Conservation (phyloP, 2,888 invertebrate genomes). For the Cheilosia scutellata region DNA sequence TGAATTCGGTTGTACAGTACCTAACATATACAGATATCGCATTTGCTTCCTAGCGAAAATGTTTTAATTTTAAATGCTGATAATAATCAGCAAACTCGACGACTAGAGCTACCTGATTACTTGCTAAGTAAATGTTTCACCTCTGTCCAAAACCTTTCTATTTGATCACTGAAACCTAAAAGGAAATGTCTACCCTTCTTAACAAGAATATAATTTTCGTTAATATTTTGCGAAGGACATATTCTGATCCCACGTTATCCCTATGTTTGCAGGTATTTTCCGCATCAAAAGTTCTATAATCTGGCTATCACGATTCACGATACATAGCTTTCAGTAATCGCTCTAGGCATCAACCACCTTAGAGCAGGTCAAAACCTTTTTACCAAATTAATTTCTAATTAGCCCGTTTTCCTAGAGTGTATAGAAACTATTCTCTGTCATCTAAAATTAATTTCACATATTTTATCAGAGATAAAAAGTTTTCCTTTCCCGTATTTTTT, state of each 20-base stretch:
- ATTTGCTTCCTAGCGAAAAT: no score
- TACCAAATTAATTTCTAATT: constrained; percentile 41
- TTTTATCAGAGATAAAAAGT: neutral
- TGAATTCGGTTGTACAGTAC: no score
- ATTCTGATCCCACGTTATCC: constrained; percentile 1
- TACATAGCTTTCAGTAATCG: no score
- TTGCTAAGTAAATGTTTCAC: no score
- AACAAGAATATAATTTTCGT: neutral
- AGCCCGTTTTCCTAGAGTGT: constrained; percentile 1
- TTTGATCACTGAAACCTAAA: no score
- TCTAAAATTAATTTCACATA: constrained; percentile 21
- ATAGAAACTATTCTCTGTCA: constrained; percentile 7
- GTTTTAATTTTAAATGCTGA: no score
- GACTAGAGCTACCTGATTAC: no score
- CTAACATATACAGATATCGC: no score
- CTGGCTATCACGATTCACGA: no score
- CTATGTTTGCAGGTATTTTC: neutral
- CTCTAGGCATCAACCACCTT: constrained; percentile 4
- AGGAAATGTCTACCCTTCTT: neutral
- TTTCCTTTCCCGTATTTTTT: neutral
- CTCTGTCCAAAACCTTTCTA: no score
- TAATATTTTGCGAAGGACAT: no score
- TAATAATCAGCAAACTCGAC: no score
- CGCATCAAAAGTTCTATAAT: constrained; percentile 13
- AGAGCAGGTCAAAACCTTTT: constrained; percentile 8